Evolutionary conservation across 2,797 vertebrate genomes (phyloP).

Genomic region (Anabacerthia variegaticeps): DNA sequence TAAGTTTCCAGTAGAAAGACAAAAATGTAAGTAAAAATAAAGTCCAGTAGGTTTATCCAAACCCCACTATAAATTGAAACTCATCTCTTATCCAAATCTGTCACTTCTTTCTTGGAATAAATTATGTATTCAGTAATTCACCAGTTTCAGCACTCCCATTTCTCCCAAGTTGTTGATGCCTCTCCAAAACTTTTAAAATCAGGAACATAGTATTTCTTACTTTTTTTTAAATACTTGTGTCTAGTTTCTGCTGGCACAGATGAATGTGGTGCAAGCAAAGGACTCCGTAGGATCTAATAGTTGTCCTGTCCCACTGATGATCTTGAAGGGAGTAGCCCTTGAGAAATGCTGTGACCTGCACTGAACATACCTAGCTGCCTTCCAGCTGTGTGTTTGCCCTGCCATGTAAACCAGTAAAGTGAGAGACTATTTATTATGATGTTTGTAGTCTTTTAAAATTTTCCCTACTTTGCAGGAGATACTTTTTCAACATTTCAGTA

Average conservation of each 20-base stretch:
- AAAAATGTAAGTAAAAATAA: constrained; percentile 17
- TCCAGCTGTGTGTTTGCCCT: neutral
- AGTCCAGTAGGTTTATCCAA: constrained; percentile 14
- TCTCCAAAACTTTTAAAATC: constrained; percentile 21
- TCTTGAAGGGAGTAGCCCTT: neutral
- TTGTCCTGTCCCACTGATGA: neutral
- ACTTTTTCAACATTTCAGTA: neutral
- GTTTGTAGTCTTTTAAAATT: neutral
- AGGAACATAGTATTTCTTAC: neutral
- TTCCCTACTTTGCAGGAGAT: neutral
- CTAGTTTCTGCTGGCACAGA: constrained; percentile 9
- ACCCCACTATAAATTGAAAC: constrained; percentile 17
- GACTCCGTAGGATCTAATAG: neutral
- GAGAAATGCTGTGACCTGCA: neutral
- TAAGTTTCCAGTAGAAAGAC: constrained; percentile 30
- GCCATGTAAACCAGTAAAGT: neutral
- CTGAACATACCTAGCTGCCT: neutral
- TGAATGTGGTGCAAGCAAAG: neutral
- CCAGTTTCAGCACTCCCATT: neutral
- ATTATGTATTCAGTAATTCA: neutral
- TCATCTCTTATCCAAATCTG: constrained; percentile 54
- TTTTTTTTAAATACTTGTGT: neutral
- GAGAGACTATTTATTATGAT: neutral
- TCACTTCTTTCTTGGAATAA: constrained; percentile 29
- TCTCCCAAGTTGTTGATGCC: neutral